Evolutionary conservation across 2,888 invertebrate genomes (phyloP), one percentile per base, ranked within the genome.

Genomic region (Megamerina dolium): DNA sequence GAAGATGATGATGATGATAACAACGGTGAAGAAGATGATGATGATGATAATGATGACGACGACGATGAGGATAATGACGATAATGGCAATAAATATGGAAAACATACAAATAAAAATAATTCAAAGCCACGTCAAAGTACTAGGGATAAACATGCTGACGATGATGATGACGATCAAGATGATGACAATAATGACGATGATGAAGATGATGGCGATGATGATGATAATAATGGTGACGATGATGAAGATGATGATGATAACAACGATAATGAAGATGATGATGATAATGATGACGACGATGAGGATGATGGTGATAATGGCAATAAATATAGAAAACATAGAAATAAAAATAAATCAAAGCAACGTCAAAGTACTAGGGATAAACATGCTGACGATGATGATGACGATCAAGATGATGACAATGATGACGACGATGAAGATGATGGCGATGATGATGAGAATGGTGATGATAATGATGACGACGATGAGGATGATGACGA

Each of bases 251-350:
- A 56, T 0, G 35, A 56, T 0, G 37, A 55, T 0, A 23, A 56
- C 2, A 43, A 74, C 51, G 68, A 74, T 46, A 69, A 72, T 20
- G 65, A 72, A n/a, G 63, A 57, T 23, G 42, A 57, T 45, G 70
- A 76, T 45, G 76, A 77, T n/a, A 74, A 78, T 26, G 73, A 77
- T 14, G 46, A 55, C 32, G 63, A 72, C 9, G 63, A 73, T 35
- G 59, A 73, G 9, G 66, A 74, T 21, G 68, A 74, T 33, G 70
- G 48, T 18, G 42, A 45, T 8, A 6, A 31, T 29, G n/a, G 29
- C n/a, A 34, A 33, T 19, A 32, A 30, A 31, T 21, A 46, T 13
- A 10, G 16, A 14, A 37, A 27, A 37, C 9, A n/a, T n/a, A n/a
- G n/a, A n/a, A n/a, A n/a, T n/a, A n/a, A n/a, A n/a, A n/a, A n/a